Conservation (phyloP, 2,888 invertebrate genomes). For the Cynaeus angustus region DNA sequence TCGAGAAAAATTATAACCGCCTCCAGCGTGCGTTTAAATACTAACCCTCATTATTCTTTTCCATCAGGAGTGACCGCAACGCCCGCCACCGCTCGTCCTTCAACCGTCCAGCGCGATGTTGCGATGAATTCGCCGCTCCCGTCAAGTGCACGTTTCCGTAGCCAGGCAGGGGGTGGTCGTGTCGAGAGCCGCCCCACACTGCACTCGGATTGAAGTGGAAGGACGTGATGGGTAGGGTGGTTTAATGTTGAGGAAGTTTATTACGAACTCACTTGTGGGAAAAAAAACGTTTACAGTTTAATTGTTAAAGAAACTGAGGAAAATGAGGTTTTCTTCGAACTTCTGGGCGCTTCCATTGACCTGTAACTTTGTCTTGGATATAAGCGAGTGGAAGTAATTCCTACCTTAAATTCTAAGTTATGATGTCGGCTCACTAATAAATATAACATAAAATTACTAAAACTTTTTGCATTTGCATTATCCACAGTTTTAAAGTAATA, state of each 20-base stretch:
- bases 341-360: too few relatives aligned
- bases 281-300: too few relatives aligned
- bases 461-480: too few relatives aligned
- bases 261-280: background rate
- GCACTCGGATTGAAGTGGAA: constrained; percentile 43
- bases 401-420: too few relatives aligned
- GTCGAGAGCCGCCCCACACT: constrained; percentile 27
- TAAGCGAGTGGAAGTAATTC: too few relatives aligned
- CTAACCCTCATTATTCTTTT: constrained; percentile 10
- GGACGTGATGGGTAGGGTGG: constrained; percentile 16
- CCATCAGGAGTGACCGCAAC: background rate
- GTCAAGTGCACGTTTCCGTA: constrained; percentile 59
- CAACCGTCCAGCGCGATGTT: constrained; percentile 49
- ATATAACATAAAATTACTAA: too few relatives aligned
- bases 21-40: background rate
- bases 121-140: constrained; percentile 62
- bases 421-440: too few relatives aligned
- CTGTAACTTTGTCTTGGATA: too few relatives aligned
- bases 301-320: too few relatives aligned
- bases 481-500: background rate
- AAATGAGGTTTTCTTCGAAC: too few relatives aligned
- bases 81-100: background rate
- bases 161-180: constrained; percentile 60
- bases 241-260: constrained; percentile 20
- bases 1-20: background rate